A percentile compares a stretch with the other conserved stretches of the same genome.
These are phyloP conservation scores for Serranochromis macrocephalus DNA, from an alignment of 2,113 vertebrate species.

Conservation along the genomic window DNA sequence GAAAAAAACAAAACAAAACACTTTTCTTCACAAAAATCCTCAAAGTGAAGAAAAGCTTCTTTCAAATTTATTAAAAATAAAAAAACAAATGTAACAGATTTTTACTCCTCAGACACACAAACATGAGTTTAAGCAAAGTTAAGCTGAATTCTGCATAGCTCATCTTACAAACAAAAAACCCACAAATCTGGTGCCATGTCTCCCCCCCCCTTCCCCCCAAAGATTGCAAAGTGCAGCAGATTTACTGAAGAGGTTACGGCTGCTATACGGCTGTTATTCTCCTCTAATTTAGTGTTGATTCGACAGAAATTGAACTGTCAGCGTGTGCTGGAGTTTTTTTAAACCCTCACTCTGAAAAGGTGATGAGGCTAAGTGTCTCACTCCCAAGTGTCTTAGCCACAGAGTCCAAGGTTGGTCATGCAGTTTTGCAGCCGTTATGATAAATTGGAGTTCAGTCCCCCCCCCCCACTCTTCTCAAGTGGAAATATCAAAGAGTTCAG, in stretches of 20 bases:
- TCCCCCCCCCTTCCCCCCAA: accelerated
- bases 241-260: background rate
- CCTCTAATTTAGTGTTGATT: background rate
- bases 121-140: background rate
- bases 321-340: background rate
- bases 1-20: accelerated
- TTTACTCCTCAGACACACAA: background rate
- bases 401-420: background rate
- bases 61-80: background rate
- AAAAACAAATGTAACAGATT: background rate
- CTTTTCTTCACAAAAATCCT: background rate
- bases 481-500: background rate
- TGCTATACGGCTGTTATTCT: background rate
- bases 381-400: background rate
- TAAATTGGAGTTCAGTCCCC: accelerated
- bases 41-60: background rate
- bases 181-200: background rate
- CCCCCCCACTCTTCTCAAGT: background rate
- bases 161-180: background rate
- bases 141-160: background rate
- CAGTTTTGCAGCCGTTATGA: background rate
- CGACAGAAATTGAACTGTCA: background rate
- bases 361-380: background rate
- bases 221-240: background rate
- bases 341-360: background rate